These are phyloP conservation scores for Acropora yongei DNA, from an alignment of 64 coral and sea anemone species.

Conservation along the genomic window DNA sequence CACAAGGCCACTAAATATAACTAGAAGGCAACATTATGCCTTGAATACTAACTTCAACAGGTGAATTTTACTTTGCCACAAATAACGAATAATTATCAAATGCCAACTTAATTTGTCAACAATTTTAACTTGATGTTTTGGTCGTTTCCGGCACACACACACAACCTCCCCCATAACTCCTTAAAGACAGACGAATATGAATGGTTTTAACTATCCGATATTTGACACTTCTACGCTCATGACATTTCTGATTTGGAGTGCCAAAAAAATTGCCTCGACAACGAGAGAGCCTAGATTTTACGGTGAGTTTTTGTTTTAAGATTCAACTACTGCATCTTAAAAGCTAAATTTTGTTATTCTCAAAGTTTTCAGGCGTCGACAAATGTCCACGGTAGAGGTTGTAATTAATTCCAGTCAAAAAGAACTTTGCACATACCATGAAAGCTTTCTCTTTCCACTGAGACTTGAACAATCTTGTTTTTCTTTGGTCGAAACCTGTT, in stretches of 20 bases:
- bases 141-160: background rate
- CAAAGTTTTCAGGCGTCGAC: background rate
- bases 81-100: background rate
- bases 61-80: background rate
- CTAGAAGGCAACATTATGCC: too few relatives aligned
- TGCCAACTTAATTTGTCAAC: background rate
- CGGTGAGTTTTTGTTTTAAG: background rate
- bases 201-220: background rate
- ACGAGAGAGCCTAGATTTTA: background rate
- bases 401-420: background rate
- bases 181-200: background rate
- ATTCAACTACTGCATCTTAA: background rate
- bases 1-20: too few relatives aligned
- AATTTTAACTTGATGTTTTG: too few relatives aligned
- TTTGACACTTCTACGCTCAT: background rate
- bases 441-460: background rate
- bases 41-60: background rate
- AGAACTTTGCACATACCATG: background rate
- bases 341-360: background rate
- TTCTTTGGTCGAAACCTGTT: conserved; percentile 47
- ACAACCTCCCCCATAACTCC: background rate
- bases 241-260: background rate
- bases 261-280: background rate
- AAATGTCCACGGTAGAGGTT: background rate
- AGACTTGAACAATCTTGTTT: background rate